Percentiles rank a stretch among this genome's conserved stretches.
Conservation (phyloP, 2,888 invertebrate species). For the Chymomyza caudatula region DNA sequence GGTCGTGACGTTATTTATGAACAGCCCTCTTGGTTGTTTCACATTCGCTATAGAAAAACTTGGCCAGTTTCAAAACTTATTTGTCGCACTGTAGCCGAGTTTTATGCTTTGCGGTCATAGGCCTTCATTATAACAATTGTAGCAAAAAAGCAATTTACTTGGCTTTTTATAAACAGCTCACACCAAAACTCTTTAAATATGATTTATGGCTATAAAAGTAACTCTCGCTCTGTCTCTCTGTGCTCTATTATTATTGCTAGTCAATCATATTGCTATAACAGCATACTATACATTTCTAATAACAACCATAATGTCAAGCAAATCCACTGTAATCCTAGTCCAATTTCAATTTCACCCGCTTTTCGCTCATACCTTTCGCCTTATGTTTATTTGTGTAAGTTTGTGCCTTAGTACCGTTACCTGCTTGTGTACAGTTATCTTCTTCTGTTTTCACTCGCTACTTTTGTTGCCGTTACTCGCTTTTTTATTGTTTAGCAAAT, state of each 20-base stretch:
- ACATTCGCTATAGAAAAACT: too few species aligned
- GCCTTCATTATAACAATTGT: background rate
- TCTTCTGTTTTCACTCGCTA: constrained; percentile 10
- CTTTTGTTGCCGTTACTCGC: background rate
- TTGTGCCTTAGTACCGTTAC: background rate
- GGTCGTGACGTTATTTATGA: too few species aligned
- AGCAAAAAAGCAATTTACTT: background rate
- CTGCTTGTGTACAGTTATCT: constrained; percentile 8
- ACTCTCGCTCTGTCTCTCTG: background rate
- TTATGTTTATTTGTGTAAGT: background rate
- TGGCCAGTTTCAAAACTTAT: too few species aligned
- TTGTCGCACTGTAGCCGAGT: too few species aligned
- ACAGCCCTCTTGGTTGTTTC: too few species aligned
- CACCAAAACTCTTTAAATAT: background rate
- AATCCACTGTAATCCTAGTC: background rate
- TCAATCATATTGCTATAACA: background rate
- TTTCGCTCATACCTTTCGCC: too few species aligned
- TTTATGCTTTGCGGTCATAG: too few species aligned
- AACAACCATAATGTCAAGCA: background rate
- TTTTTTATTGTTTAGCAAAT: constrained; percentile 44
- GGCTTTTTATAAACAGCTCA: too few species aligned
- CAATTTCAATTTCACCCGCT: background rate
- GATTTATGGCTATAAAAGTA: background rate
- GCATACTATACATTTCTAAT: background rate
- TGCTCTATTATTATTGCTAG: background rate